These are phyloP conservation scores for Alcis repandata DNA, from an alignment of 2,888 invertebrate species.

Conservation along the genomic window DNA sequence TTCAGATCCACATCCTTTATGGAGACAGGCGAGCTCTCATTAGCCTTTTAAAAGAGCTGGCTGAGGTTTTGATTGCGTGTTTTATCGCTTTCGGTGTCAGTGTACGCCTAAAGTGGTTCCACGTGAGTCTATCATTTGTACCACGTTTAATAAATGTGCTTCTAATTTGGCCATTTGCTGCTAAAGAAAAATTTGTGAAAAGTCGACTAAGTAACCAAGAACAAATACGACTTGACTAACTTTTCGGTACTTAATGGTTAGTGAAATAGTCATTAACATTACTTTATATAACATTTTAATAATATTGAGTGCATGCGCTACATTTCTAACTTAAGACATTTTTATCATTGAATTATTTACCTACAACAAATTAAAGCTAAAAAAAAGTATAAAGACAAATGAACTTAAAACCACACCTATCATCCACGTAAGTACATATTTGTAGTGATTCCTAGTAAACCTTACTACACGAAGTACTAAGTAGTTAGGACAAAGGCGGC, in stretches of 20 bases:
- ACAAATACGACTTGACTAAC: too few species aligned
- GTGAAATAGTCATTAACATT: too few species aligned
- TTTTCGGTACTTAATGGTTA: too few species aligned
- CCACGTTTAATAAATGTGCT: background rate
- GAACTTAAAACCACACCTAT: too few species aligned
- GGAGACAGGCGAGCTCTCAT: constrained; percentile 55
- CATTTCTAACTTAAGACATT: too few species aligned
- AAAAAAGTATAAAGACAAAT: too few species aligned
- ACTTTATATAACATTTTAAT: too few species aligned
- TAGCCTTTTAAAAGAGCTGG: constrained; percentile 47
- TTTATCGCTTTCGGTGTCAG: constrained; percentile 33
- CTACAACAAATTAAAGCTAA: too few species aligned
- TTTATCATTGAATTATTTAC: too few species aligned
- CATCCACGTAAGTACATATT: too few species aligned
- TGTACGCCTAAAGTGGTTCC: constrained; percentile 1
- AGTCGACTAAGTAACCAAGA: too few species aligned
- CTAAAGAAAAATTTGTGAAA: background rate
- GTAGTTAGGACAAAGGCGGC: constrained; percentile 62
- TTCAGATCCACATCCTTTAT: constrained; percentile 62
- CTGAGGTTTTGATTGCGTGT: constrained; percentile 37
- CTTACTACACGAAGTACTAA: constrained; percentile 47
- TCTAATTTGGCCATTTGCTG: background rate
- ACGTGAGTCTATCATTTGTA: background rate
- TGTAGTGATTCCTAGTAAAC: constrained; percentile 33
- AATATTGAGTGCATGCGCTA: too few species aligned